phyloP scores from a whole-genome alignment of 1,140 invertebrate species.

The Drosophila mayri region DNA sequence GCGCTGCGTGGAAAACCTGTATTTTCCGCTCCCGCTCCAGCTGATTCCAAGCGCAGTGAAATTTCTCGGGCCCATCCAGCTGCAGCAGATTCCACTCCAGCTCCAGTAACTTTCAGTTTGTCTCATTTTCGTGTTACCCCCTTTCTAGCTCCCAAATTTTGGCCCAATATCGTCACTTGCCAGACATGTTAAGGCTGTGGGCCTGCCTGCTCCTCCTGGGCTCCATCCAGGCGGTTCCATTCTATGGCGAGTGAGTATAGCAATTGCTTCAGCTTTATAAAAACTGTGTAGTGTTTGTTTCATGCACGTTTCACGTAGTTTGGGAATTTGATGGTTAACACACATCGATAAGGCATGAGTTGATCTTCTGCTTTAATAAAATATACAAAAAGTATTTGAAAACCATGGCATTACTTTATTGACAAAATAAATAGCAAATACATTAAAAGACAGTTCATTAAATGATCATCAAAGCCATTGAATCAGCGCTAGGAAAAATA shows the following conservation, averaged over 20 bases:
- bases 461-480: background rate
- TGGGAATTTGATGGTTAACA: slow-evolving; percentile 19
- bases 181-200: slow-evolving; percentile 61
- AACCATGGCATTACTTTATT: background rate
- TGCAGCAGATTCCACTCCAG: slow-evolving; percentile 23
- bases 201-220: slow-evolving; percentile 64
- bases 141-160: slow-evolving; percentile 31
- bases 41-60: slow-evolving; percentile 62
- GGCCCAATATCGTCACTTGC: slow-evolving; percentile 37
- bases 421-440: background rate
- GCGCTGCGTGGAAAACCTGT: slow-evolving; percentile 68
- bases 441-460: background rate
- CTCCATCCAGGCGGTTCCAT: slow-evolving; percentile 58
- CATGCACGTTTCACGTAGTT: slow-evolving; percentile 67
- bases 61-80: slow-evolving; percentile 53
- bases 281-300: slow-evolving; percentile 59
- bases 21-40: slow-evolving; percentile 54
- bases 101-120: slow-evolving; percentile 59
- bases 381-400: background rate
- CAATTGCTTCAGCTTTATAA: slow-evolving; percentile 3
- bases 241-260: slow-evolving; percentile 68
- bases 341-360: slow-evolving; percentile 43
- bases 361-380: background rate
- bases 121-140: slow-evolving; percentile 22
- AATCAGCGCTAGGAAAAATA: background rate